These are phyloP conservation scores for Drosophila saltans DNA, from an alignment of 1,140 invertebrate genomes.

Conservation along the genomic window DNA sequence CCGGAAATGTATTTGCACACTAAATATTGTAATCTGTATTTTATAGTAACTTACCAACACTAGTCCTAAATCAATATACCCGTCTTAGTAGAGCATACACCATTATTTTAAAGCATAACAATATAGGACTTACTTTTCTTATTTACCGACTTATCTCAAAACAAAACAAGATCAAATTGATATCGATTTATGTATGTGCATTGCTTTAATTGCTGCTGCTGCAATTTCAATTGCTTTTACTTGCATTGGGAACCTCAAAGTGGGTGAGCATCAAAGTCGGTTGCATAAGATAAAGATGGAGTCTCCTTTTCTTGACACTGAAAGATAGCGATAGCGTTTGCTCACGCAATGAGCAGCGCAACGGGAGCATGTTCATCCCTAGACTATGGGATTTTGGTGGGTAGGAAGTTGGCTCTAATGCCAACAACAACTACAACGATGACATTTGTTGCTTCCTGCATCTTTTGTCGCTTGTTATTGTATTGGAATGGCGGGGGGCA, in stretches of 20 bases:
- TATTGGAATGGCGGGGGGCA: conserved; percentile 23
- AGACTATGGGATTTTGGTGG: conserved; percentile 24
- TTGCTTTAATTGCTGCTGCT: neutral
- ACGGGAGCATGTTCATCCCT: conserved; percentile 57
- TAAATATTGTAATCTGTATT: too few species aligned
- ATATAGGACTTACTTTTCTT: too few species aligned
- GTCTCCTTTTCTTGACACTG: conserved; percentile 48
- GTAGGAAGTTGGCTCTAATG: conserved; percentile 55
- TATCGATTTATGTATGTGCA: neutral
- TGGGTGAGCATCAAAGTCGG: conserved; percentile 17
- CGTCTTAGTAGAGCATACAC: too few species aligned
- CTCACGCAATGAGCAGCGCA: conserved; percentile 56
- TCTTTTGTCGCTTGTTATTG: conserved; percentile 72
- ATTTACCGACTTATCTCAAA: too few species aligned
- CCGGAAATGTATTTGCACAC: too few species aligned
- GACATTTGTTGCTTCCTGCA: conserved; percentile 75
- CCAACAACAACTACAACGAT: conserved; percentile 28
- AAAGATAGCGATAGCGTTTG: conserved; percentile 50
- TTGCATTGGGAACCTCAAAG: conserved; percentile 7
- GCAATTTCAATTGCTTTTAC: conserved; percentile 32
- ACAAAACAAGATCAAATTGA: too few species aligned
- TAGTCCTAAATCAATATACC: too few species aligned
- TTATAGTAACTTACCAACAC: too few species aligned
- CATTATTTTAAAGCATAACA: too few species aligned
- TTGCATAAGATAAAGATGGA: conserved; percentile 39